Conservation (phyloP, 1,140 invertebrate genomes). For the Bathynomus jamesi region DNA sequence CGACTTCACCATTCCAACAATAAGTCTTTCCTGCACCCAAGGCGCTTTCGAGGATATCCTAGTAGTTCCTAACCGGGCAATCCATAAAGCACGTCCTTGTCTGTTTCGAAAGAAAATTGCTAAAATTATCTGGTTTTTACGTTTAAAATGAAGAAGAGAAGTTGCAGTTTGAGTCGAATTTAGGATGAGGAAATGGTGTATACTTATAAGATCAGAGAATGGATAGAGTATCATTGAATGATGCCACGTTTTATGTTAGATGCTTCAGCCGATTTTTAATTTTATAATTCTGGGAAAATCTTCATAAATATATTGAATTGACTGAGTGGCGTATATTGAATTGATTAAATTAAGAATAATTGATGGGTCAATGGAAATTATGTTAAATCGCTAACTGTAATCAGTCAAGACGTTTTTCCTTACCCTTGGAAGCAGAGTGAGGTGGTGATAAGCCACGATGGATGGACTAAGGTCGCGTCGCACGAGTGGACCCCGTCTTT, state of each 20-base stretch:
- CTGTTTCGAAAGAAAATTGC: constrained; percentile 20
- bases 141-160: neutral
- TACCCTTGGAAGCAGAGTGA: constrained; percentile 78
- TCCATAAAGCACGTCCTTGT: constrained; percentile 38
- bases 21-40: constrained; percentile 75
- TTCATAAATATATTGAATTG: too few species aligned
- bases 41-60: constrained; percentile 56
- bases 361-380: too few species aligned
- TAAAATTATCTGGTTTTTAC: neutral
- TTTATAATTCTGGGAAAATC: too few species aligned
- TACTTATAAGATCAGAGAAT: too few species aligned
- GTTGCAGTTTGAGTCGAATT: too few species aligned
- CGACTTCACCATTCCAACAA: constrained; percentile 80
- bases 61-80: constrained; percentile 61
- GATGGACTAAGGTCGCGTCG: constrained; percentile 69
- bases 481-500: constrained; percentile 77
- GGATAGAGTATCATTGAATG: too few species aligned
- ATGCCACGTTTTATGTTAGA: too few species aligned
- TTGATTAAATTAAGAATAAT: too few species aligned
- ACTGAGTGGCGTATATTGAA: too few species aligned
- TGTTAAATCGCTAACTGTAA: too few species aligned
- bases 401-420: too few species aligned
- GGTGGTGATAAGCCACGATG: constrained; percentile 74
- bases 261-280: too few species aligned
- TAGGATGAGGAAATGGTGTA: neutral